Percentiles rank a stretch among this genome's conserved stretches.
These are phyloP conservation scores for Andricus quercusramuli DNA, from an alignment of 2,888 invertebrate genomes.

Conservation along the genomic window DNA sequence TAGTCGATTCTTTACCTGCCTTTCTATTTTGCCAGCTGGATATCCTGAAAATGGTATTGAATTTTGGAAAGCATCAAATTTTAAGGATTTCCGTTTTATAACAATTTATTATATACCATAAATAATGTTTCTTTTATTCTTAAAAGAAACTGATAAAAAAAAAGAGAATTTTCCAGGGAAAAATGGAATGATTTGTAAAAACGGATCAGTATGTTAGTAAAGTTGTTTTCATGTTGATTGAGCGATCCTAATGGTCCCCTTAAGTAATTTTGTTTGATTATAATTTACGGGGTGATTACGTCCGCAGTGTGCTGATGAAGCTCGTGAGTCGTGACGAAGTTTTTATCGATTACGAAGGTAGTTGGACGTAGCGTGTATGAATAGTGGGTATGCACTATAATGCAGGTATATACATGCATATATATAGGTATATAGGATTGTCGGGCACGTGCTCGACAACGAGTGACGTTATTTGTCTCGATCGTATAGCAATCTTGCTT, in stretches of 20 bases:
- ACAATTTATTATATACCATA: no score
- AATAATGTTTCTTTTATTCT: no score
- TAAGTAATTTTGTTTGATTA: constrained; percentile 28
- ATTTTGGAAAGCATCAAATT: no score
- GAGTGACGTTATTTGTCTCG: constrained; percentile 39
- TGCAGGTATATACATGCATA: not conserved
- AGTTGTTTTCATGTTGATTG: not conserved
- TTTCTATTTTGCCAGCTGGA: no score
- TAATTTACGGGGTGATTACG: constrained; percentile 21
- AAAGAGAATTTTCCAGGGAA: no score
- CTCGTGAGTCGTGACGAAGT: constrained; percentile 17
- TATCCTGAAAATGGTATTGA: no score
- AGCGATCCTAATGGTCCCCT: not conserved
- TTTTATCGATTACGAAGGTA: constrained; percentile 37
- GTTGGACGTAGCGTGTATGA: constrained; percentile 31
- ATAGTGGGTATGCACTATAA: not conserved
- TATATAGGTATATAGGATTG: not conserved
- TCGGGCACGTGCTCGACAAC: constrained; percentile 25
- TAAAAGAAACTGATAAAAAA: no score
- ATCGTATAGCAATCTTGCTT: constrained; percentile 6
- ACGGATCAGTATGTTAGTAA: not conserved
- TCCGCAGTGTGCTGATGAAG: not conserved
- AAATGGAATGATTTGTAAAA: not conserved
- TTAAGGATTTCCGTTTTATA: no score
- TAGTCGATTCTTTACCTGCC: no score